Percentiles rank a stretch among this genome's conserved stretches.
Conservation (phyloP, 2,113 vertebrate species). For the Halichoeres trimaculatus region DNA sequence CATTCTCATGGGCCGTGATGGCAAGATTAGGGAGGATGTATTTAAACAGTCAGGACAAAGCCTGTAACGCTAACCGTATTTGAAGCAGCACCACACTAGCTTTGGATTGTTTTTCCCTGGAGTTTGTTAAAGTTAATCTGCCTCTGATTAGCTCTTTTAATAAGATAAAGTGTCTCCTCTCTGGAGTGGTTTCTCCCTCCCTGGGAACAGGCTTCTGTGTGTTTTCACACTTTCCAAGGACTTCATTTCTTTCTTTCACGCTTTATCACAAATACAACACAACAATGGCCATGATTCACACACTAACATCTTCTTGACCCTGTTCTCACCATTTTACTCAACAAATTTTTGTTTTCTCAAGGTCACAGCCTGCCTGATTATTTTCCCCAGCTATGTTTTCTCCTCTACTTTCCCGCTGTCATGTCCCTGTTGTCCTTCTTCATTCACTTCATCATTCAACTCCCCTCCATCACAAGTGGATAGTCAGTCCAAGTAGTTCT, state of each 20-base stretch:
- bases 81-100: conserved; percentile 38
- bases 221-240: conserved; percentile 59
- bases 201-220: conserved; percentile 22
- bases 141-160: conserved; percentile 57
- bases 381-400: conserved; percentile 15
- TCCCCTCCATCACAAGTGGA: conserved; percentile 56
- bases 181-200: conserved; percentile 49
- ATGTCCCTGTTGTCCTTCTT: conserved; percentile 55
- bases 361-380: conserved; percentile 63
- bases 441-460: conserved; percentile 51
- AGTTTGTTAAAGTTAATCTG: conserved; percentile 62
- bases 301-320: conserved; percentile 23
- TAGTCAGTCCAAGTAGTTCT: conserved; percentile 67
- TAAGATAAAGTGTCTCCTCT: conserved; percentile 44
- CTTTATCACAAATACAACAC: conserved; percentile 67
- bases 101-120: conserved; percentile 50
- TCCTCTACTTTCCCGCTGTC: neutral
- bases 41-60: conserved; percentile 30
- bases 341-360: conserved; percentile 61
- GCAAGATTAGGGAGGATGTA: conserved; percentile 3
- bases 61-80: neutral
- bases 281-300: conserved; percentile 59
- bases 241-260: conserved; percentile 64
- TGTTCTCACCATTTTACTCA: conserved; percentile 38
- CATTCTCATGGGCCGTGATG: conserved; percentile 18